Base-by-base conservation (phyloP, 2,888 invertebrate genomes). In the Eugnorisma glareosa region DNA sequence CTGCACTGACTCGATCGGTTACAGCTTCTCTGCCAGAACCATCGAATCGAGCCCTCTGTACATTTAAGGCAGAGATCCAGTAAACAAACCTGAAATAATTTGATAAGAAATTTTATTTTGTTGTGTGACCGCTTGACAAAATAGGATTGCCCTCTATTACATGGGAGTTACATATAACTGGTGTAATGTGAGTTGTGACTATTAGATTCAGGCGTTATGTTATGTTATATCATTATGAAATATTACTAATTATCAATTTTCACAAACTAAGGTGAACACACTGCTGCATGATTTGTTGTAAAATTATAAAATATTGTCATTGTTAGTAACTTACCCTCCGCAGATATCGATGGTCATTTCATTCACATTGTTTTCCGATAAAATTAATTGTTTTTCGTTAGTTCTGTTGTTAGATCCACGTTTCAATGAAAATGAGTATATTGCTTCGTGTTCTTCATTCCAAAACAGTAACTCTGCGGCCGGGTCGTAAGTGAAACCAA, bases 381-480 rank as follows among this genome's bases (percentile, higher is more conserved):
- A 43, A 18, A 67, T 37, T 6, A 72, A 13, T 6, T 13, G 15
- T 37, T 10, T 67, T 0, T n/a, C n/a, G 1, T 35, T 4, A 21
- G 13, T 5, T 45, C 6, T 1, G 35, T 5, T 66, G 11, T 11
- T 28, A 7, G 8, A 21, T 48, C 68, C 68, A 72, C 28, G 48
- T 48, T 72, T 72, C 28, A 72, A 28, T 28, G 28, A 72, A 15
- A 24, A n/a, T 5, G 35, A 67, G 21, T 13, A 45, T 6, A 71
- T 13, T 4, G 1, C 13, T 45, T 18, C 11, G 6, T 35, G 1
- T 5, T n/a, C 11, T 2, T 63, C 37, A 21, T 24, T n/a, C 45
- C n/a, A 21, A 13, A 71, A 66, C 1, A 66, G n/a, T 71, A 35
- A 0, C 13, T 71, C 71, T 13, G 71, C 21, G 35, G 18, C 63